Percentiles rank a stretch among this genome's conserved stretches.
These are phyloP conservation scores for Rhynchotus rufescens DNA, from an alignment of 2,797 vertebrate species.

Conservation along the genomic window DNA sequence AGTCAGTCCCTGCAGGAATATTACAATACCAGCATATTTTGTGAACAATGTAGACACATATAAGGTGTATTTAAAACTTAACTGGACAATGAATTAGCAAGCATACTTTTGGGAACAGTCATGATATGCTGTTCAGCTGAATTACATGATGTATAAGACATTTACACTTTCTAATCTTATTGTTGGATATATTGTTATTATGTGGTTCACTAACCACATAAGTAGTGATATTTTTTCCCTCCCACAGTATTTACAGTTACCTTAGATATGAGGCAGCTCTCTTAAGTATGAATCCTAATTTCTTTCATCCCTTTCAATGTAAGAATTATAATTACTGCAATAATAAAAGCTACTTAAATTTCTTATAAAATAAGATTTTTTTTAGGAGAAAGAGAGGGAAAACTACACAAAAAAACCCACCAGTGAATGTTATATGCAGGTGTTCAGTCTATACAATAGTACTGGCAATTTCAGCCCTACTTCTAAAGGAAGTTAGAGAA, in stretches of 20 bases:
- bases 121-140: background rate
- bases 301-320: too few species aligned
- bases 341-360: background rate
- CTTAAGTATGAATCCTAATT: too few species aligned
- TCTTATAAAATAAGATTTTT: background rate
- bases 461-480: background rate
- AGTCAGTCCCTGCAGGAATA: conserved; percentile 30
- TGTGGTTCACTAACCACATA: background rate
- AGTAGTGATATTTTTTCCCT: background rate
- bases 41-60: background rate
- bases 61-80: background rate
- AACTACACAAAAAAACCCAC: background rate
- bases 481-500: background rate
- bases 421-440: background rate
- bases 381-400: background rate
- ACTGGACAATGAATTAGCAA: background rate
- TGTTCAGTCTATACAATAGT: background rate
- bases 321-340: background rate
- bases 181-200: background rate
- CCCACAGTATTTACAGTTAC: background rate
- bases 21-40: background rate
- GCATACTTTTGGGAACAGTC: background rate
- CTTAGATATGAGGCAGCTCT: background rate
- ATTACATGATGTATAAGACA: background rate
- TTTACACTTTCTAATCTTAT: background rate